Evolutionary conservation across 2,797 vertebrate genomes (phyloP).

Genomic region (Gadopsis marmoratus): DNA sequence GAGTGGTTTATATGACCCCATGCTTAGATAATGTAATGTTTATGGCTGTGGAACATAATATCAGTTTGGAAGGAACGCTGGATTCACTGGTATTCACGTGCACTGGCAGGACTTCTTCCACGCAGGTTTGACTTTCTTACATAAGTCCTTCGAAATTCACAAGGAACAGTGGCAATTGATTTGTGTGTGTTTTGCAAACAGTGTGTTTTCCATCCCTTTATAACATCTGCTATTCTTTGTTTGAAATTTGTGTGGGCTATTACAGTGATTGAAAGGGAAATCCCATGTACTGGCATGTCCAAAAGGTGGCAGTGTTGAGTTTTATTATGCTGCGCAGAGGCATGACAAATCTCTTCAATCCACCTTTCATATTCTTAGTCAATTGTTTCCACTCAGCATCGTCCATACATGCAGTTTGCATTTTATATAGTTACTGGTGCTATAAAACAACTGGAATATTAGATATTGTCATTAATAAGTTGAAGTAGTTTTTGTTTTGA

Average conservation of each 20-base stretch:
- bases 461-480: not conserved
- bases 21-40: constrained; percentile 94
- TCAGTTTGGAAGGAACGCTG: constrained; percentile 87
- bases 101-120: constrained; percentile 30
- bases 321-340: constrained; percentile 69
- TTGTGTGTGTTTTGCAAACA: constrained; percentile 3
- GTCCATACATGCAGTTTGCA: not conserved
- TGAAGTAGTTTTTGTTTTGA: not conserved
- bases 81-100: constrained; percentile 86
- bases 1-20: constrained; percentile 91
- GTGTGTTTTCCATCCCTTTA: not conserved
- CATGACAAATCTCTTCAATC: constrained; percentile 24
- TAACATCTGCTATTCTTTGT: constrained; percentile 3
- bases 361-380: constrained; percentile 28
- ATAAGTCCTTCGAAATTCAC: not conserved
- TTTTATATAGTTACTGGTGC: not conserved
- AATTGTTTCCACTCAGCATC: not conserved
- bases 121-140: constrained; percentile 23
- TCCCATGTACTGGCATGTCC: constrained; percentile 72
- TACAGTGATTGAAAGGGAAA: constrained; percentile 5
- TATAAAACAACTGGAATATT: not conserved
- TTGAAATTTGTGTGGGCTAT: not conserved
- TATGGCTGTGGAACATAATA: constrained; percentile 84
- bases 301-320: constrained; percentile 99
- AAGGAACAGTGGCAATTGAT: accelerated